These are phyloP conservation scores for Callaeas wilsoni DNA, from an alignment of 2,113 vertebrate species.

Conservation along the genomic window DNA sequence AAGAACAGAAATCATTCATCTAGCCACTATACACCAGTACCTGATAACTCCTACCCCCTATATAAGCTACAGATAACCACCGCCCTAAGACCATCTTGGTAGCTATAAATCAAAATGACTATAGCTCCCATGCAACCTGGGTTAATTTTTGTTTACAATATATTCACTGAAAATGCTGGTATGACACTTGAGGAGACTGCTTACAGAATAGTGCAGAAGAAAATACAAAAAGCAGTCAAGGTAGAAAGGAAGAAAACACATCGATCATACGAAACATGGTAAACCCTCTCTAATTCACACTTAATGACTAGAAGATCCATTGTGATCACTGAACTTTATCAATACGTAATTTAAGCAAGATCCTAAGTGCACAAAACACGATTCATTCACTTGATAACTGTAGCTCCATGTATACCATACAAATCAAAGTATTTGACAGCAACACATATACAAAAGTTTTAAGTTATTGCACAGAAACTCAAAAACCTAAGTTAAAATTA, in stretches of 20 bases:
- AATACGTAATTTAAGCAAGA: neutral
- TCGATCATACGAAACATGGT: neutral
- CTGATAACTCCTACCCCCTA: conserved; percentile 75
- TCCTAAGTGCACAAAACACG: neutral
- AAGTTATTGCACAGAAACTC: neutral
- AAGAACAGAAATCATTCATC: conserved; percentile 77
- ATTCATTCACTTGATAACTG: neutral
- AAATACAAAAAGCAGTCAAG: conserved; percentile 28
- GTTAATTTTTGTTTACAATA: conserved; percentile 83
- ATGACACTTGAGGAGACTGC: conserved; percentile 63
- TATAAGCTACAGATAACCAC: conserved; percentile 81
- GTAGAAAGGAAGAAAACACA: conserved; percentile 57
- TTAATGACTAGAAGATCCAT: neutral
- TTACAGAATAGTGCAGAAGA: conserved; percentile 60
- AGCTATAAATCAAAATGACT: conserved; percentile 81
- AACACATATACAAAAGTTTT: neutral
- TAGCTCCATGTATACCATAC: neutral
- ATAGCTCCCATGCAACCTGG: conserved; percentile 81
- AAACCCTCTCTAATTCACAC: neutral
- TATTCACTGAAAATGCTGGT: conserved; percentile 70
- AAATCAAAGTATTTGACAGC: neutral
- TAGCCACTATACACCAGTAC: conserved; percentile 63
- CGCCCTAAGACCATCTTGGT: conserved; percentile 69
- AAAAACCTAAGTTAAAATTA: neutral
- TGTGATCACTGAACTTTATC: neutral